A percentile compares a stretch with the other conserved stretches of the same genome.
Evolutionary conservation across 1,140 invertebrate species (phyloP).

Genomic region (Lysiphlebus fabarum): DNA sequence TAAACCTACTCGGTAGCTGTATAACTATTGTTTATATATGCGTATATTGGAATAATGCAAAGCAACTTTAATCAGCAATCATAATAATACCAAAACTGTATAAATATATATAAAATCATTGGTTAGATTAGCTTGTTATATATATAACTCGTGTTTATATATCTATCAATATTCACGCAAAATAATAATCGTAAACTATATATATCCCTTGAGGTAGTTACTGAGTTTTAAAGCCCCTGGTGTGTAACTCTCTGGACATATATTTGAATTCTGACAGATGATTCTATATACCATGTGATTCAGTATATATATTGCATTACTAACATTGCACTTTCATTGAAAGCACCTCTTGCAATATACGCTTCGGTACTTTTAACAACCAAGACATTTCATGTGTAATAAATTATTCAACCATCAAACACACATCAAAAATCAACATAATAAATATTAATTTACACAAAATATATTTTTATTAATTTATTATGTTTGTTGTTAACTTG

Average conservation of each 20-base stretch:
- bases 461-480: too few relatives aligned
- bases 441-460: too few relatives aligned
- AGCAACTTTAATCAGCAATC: too few relatives aligned
- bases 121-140: background rate
- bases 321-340: background rate
- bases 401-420: too few relatives aligned
- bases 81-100: background rate
- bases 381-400: too few relatives aligned
- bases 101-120: background rate
- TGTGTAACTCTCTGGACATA: conserved; percentile 18
- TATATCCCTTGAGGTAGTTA: conserved; percentile 25
- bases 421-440: too few relatives aligned
- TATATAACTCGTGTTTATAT: background rate
- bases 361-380: too few relatives aligned
- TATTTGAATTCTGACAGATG: conserved; percentile 26
- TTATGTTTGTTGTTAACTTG: too few relatives aligned
- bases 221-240: conserved; percentile 8
- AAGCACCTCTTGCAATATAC: background rate
- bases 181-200: conserved; percentile 22
- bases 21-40: too few relatives aligned
- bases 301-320: conserved; percentile 1
- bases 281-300: conserved; percentile 12
- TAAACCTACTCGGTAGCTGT: too few relatives aligned
- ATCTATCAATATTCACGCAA: conserved; percentile 18
- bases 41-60: too few relatives aligned